phyloP scores from a whole-genome alignment of 2,113 vertebrate species.

The Varanus salvator region DNA sequence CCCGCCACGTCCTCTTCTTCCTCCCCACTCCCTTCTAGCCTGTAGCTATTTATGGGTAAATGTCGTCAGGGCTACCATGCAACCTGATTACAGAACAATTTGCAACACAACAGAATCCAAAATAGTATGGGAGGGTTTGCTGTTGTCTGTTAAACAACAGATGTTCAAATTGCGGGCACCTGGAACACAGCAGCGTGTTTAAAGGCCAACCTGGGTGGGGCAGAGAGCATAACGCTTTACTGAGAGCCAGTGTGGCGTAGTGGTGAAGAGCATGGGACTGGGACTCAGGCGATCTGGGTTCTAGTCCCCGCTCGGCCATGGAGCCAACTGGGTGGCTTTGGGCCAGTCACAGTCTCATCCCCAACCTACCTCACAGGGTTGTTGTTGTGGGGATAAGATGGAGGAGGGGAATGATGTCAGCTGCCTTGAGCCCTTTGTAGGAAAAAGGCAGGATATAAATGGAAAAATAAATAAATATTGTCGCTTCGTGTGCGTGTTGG shows the following conservation, averaged over 20 bases:
- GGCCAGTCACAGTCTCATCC: no score
- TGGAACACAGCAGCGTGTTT: slow-evolving; percentile 17
- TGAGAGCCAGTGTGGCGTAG: neutral
- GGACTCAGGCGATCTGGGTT: no score
- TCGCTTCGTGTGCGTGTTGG: slow-evolving; percentile 37
- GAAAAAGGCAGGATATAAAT: no score
- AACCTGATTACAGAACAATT: neutral
- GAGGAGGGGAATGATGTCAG: no score
- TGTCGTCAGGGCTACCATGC: neutral
- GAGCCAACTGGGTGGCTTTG: no score
- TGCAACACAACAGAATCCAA: slow-evolving; percentile 11
- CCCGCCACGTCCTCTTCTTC: neutral
- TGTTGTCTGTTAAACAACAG: slow-evolving; percentile 35
- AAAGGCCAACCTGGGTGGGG: slow-evolving; percentile 35
- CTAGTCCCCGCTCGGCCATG: no score
- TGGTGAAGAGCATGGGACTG: no score
- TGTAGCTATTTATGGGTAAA: slow-evolving; percentile 1
- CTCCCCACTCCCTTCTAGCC: neutral
- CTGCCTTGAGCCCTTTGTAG: no score
- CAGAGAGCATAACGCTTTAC: slow-evolving; percentile 10
- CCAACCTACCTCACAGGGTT: no score
- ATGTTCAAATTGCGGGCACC: slow-evolving; percentile 42
- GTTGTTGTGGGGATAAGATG: no score
- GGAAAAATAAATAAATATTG: no score
- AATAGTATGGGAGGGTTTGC: neutral